Base-by-base conservation (phyloP, 2,797 vertebrate genomes). In the Petrocephalus sullivani region DNA sequence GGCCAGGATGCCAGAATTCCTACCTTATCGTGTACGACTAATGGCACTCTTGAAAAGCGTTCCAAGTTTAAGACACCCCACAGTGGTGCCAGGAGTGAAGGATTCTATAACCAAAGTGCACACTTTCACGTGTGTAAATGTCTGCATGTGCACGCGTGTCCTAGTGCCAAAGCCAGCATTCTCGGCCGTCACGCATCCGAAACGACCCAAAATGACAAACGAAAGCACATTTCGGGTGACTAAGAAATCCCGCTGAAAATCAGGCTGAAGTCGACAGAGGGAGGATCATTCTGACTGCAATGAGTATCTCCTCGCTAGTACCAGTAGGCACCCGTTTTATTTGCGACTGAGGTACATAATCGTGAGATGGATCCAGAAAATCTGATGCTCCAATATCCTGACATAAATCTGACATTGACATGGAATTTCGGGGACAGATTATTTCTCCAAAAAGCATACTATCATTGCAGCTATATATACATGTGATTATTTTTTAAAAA, bases 161-260 rank as follows among this genome's bases (percentile, higher is more conserved):
- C 88, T 6, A 0, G 21, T 2, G 93, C 93, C 95, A 94, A 93
- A 90, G 92, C 93, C 92, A 93, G 93, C 92, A 89, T 61, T 89
- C 23, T 37, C 5, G 14, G 86, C n/a, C 19, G 4, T 28, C 64
- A 86, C 12, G 37, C 41, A 7, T 64, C 21, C 83, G 49, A 86
- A 86, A 58, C 53, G 23, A 12, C 64, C 54, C 60, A n/a, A 85
- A 57, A 71, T 46, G 61, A 87, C 53, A 61, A 87, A 85, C 49
- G 87, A 89, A 54, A 23, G 33, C 7, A 21, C 19, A 19, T 28
- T 23, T 78, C 82, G 58, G 19, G 41, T 9, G 81, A 19, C 9
- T 87, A 89, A 46, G 88, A 85, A 90, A 28, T 85, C 57, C 86
- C 83, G 85, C 58, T 60, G 87, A 89, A 88, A 85, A 87, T 54